Percentiles rank a stretch among this genome's conserved stretches.
These are phyloP conservation scores for Ostrea edulis DNA, from an alignment of 1,140 invertebrate species.

Conservation along the genomic window DNA sequence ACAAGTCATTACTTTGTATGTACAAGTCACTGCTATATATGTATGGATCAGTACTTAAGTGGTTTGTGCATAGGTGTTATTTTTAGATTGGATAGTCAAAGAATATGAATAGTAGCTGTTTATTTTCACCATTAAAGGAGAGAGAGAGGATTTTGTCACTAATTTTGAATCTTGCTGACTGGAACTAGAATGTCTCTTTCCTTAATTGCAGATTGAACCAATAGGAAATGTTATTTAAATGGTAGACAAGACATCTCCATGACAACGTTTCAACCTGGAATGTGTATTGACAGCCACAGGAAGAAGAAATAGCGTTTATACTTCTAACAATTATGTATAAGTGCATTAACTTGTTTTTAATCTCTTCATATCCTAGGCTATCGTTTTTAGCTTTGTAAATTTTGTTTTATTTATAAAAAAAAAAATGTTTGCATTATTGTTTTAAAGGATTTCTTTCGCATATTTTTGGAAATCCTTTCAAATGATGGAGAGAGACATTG, in stretches of 20 bases:
- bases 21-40: too few relatives aligned
- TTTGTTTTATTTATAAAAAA: constrained; percentile 31
- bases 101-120: too few relatives aligned
- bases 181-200: not conserved
- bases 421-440: constrained; percentile 10
- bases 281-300: not conserved
- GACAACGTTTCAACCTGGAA: constrained; percentile 11
- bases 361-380: constrained; percentile 30
- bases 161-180: not conserved
- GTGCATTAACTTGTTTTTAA: constrained; percentile 19
- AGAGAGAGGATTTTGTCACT: too few relatives aligned
- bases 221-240: not conserved
- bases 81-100: too few relatives aligned
- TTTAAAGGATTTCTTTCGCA: constrained; percentile 30
- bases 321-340: not conserved
- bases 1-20: too few relatives aligned
- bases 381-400: constrained; percentile 36
- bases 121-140: too few relatives aligned
- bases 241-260: constrained; percentile 6
- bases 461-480: constrained; percentile 12
- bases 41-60: too few relatives aligned
- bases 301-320: not conserved
- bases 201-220: not conserved
- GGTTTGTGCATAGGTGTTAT: too few relatives aligned
- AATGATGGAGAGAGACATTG: constrained; percentile 9